Evolutionary conservation across 2,888 invertebrate species (phyloP).

Genomic region (Spodoptera exigua): DNA sequence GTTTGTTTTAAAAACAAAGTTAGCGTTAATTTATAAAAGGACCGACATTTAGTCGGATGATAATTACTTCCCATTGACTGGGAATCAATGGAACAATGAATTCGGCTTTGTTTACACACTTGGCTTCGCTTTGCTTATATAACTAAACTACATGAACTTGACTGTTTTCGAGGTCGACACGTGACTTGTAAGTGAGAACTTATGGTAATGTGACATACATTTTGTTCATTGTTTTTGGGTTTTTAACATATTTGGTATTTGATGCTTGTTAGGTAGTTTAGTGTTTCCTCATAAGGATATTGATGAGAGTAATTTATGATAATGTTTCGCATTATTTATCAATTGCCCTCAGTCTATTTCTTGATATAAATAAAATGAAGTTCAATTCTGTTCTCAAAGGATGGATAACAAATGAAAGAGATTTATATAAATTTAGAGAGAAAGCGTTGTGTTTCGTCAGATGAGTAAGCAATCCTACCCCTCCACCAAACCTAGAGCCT

Average conservation of each 20-base stretch:
- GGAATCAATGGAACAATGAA: constrained; percentile 34
- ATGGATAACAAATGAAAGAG: too few relatives aligned
- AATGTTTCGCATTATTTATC: too few relatives aligned
- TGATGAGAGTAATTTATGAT: too few relatives aligned
- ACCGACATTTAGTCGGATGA: constrained; percentile 23
- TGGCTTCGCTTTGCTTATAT: constrained; percentile 33
- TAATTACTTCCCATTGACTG: constrained; percentile 42
- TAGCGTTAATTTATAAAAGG: constrained; percentile 17
- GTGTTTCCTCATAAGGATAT: too few relatives aligned
- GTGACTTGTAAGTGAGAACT: constrained; percentile 5
- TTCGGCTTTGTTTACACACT: constrained; percentile 34
- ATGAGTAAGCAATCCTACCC: too few relatives aligned
- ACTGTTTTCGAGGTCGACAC: constrained; percentile 33
- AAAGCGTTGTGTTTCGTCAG: too few relatives aligned
- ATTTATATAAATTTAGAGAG: too few relatives aligned
- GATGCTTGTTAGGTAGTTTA: too few relatives aligned
- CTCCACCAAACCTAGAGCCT: too few relatives aligned
- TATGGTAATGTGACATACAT: constrained; percentile 26
- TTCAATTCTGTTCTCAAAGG: too few relatives aligned
- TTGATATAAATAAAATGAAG: too few relatives aligned
- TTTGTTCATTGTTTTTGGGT: constrained; percentile 3
- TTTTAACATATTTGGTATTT: background rate
- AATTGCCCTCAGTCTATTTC: too few relatives aligned
- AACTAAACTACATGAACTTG: constrained; percentile 44
- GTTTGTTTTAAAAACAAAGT: constrained; percentile 13